Base-by-base conservation (phyloP, 2,113 vertebrate genomes). In the Irena cyanogastra region DNA sequence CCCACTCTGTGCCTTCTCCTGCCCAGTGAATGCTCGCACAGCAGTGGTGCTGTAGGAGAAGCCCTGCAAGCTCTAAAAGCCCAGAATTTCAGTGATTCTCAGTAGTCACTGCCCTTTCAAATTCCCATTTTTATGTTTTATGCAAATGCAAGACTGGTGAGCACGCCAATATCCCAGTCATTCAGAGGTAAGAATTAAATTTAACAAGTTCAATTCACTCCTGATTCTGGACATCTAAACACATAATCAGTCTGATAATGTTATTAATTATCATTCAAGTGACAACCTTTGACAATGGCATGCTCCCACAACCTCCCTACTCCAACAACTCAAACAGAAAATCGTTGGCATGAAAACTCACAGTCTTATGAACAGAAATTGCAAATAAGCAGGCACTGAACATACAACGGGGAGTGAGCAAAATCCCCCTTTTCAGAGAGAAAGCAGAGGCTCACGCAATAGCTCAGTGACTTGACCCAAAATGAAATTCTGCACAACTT, bases 231-330 rank as follows among this genome's bases (percentile, higher is more conserved):
- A 97, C 85, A 97, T 96, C 96, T 96, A 94, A 97, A 97, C 92
- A 95, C 93, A 96, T 97, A 96, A 97, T 96, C 95, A 96, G 90
- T 72, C 85, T 90, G 92, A 95, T 97, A 96, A 97, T 94, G 88
- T 96, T 95, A 97, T 97, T 97, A 97, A 97, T 97, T 97, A 97
- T 96, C 94, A 96, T 93, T 96, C 96, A 90, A 95, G 90, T 37
- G 14, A 91, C 92, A 96, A 95, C 95, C 97, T 97, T 97, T 96
- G 94, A 97, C 96, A 97, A 92, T 96, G 96, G 94, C 94, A 95
- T 90, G 96, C 85, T 94, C 96, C 94, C 95, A 96, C 86, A 96
- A 92, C 76, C 90, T 97, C 93, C 92, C 87, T 97, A 86, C 87
- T 93, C 94, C 92, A 87, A 84, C 95, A 95, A 95, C 91, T 96